Conservation (phyloP, 2,888 invertebrate genomes). For the Pharmacophagus antenor region DNA sequence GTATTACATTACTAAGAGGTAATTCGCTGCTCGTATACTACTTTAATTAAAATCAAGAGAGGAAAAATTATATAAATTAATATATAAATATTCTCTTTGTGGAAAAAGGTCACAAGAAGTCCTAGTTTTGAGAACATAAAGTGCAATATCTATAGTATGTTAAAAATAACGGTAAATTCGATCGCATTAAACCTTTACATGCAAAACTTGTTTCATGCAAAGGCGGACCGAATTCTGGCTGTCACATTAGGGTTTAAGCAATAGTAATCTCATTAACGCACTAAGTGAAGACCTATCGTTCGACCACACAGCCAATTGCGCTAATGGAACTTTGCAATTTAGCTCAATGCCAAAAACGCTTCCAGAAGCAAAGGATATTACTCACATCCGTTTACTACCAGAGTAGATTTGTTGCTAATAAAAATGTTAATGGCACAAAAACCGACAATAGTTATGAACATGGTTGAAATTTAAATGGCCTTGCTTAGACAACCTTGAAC, state of each 20-base stretch:
- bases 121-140: no score
- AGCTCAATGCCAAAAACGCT: conserved; percentile 12
- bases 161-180: no score
- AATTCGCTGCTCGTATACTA: no score
- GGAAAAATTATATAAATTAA: no score
- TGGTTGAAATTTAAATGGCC: conserved; percentile 26
- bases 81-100: no score
- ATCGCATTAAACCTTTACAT: no score
- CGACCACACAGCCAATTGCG: not conserved
- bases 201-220: conserved; percentile 6
- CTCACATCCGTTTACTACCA: conserved; percentile 25
- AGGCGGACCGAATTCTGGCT: conserved; percentile 5
- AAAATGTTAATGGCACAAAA: conserved; percentile 21
- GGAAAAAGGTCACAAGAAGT: no score
- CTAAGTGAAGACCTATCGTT: conserved; percentile 22
- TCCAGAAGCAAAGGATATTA: conserved; percentile 24
- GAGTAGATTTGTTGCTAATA: conserved; percentile 11
- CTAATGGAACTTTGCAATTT: conserved; percentile 6
- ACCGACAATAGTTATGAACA: conserved; percentile 20
- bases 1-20: no score
- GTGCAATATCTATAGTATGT: no score
- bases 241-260: conserved; percentile 9
- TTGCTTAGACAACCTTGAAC: conserved; percentile 24
- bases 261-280: conserved; percentile 15
- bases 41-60: no score